phyloP scores from a whole-genome alignment of 53 echinoderm and acorn worm genomes.

The Astropecten irregularis region DNA sequence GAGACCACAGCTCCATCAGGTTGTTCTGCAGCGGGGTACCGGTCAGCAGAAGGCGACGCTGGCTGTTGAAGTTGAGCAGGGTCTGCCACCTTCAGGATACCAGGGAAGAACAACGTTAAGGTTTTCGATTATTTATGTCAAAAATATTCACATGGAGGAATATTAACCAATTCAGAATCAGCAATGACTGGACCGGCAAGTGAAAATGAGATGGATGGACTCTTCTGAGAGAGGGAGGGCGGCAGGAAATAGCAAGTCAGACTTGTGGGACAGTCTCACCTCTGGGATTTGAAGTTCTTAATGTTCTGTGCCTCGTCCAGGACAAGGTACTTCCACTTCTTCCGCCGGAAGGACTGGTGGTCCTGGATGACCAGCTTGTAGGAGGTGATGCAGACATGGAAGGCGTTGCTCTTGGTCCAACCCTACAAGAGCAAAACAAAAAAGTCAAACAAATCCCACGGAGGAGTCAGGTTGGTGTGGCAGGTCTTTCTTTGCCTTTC shows the following conservation, averaged over 20 bases:
- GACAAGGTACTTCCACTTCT: slow-evolving; percentile 99
- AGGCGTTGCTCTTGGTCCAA: slow-evolving; percentile 99
- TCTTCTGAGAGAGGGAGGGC: too few relatives aligned
- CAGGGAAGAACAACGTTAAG: not conserved
- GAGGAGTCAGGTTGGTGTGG: too few relatives aligned
- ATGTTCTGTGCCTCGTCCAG: slow-evolving; percentile 99
- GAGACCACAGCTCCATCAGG: slow-evolving; percentile 99
- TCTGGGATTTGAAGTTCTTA: slow-evolving; percentile 99
- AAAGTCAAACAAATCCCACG: not conserved
- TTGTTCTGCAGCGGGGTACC: slow-evolving; percentile 99
- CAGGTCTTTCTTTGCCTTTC: too few relatives aligned
- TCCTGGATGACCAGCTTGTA: slow-evolving; percentile 99
- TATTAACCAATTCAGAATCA: too few relatives aligned
- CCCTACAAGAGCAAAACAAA: slow-evolving; percentile 72
- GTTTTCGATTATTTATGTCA: not conserved
- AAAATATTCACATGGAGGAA: not conserved
- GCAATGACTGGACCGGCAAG: too few relatives aligned
- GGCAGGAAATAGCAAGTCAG: too few relatives aligned
- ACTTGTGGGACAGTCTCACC: too few relatives aligned
- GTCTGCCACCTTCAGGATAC: slow-evolving; percentile 95
- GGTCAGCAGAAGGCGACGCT: slow-evolving; percentile 92
- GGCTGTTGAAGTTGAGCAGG: slow-evolving; percentile 97
- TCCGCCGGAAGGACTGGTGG: slow-evolving; percentile 94
- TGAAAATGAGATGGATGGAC: too few relatives aligned
- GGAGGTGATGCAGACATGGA: slow-evolving; percentile 93